Evolutionary conservation across 1,140 invertebrate genomes (phyloP).

Genomic region (Calephelis virginiensis): DNA sequence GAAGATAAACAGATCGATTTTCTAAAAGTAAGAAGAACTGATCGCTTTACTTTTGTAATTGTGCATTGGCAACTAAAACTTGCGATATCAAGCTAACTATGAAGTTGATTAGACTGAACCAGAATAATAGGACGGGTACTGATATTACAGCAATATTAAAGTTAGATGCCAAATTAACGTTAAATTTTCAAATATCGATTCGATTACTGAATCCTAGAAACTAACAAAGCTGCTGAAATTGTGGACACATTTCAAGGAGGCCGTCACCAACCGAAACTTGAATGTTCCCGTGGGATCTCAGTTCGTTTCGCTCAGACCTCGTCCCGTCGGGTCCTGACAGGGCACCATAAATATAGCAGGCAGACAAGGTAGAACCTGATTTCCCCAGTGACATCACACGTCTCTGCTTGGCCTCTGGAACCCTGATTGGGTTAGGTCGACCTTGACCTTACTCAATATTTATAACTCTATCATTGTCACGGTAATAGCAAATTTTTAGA

Average conservation of each 20-base stretch:
- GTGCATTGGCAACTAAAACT: too few species aligned
- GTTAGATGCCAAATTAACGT: too few species aligned
- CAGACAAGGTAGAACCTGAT: conserved; percentile 45
- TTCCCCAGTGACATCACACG: conserved; percentile 53
- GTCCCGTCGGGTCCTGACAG: conserved; percentile 33
- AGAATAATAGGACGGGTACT: too few species aligned
- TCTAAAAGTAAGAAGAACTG: too few species aligned
- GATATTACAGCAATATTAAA: too few species aligned
- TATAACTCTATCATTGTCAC: too few species aligned
- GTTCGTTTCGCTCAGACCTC: conserved; percentile 16
- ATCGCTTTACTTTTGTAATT: too few species aligned
- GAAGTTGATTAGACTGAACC: too few species aligned
- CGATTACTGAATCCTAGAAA: conserved; percentile 10
- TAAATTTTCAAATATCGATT: too few species aligned
- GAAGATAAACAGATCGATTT: too few species aligned
- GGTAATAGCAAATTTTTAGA: too few species aligned
- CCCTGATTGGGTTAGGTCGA: conserved; percentile 19
- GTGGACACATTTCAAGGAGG: conserved; percentile 21
- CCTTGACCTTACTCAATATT: conserved; percentile 12
- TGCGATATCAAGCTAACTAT: too few species aligned
- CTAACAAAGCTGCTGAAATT: conserved; percentile 23
- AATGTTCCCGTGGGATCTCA: conserved; percentile 10
- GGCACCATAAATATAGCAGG: conserved; percentile 54
- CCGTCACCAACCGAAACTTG: conserved; percentile 16
- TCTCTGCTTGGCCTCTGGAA: conserved; percentile 15